These are phyloP conservation scores for Rotaria macrura DNA, from an alignment of 2,888 invertebrate species.

Conservation along the genomic window DNA sequence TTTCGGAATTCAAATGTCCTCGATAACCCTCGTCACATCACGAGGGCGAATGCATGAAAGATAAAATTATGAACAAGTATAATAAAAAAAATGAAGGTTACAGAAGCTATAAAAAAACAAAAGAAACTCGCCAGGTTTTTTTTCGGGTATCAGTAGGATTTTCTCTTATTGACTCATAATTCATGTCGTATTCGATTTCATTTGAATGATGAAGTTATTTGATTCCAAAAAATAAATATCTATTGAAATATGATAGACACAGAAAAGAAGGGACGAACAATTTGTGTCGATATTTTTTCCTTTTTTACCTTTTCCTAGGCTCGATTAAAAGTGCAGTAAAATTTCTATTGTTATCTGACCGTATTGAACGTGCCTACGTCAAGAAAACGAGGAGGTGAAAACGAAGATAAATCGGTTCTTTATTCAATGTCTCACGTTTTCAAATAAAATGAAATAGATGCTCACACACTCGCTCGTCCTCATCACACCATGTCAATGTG, in stretches of 20 bases:
- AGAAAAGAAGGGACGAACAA: background rate
- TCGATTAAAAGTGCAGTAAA: background rate
- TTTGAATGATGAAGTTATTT: background rate
- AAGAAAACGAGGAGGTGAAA: background rate
- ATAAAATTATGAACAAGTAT: background rate
- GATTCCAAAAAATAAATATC: background rate
- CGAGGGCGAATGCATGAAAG: background rate
- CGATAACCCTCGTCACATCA: background rate
- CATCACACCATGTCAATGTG: background rate
- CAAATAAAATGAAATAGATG: slow-evolving; percentile 11
- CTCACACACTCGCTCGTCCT: background rate
- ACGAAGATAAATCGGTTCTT: background rate
- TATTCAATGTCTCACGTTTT: background rate
- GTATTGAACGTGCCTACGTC: background rate
- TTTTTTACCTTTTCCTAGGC: background rate
- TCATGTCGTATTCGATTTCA: background rate
- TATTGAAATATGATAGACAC: background rate
- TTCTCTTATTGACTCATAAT: background rate
- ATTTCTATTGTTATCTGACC: background rate
- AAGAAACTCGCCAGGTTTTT: background rate
- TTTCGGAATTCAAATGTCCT: background rate
- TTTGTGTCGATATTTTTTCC: background rate
- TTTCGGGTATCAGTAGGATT: background rate
- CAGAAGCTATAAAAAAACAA: background rate
- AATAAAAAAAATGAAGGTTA: background rate